A percentile compares a stretch with the other conserved stretches of the same genome.
Evolutionary conservation across 1,140 invertebrate genomes (phyloP).

Genomic region (Pantala flavescens): DNA sequence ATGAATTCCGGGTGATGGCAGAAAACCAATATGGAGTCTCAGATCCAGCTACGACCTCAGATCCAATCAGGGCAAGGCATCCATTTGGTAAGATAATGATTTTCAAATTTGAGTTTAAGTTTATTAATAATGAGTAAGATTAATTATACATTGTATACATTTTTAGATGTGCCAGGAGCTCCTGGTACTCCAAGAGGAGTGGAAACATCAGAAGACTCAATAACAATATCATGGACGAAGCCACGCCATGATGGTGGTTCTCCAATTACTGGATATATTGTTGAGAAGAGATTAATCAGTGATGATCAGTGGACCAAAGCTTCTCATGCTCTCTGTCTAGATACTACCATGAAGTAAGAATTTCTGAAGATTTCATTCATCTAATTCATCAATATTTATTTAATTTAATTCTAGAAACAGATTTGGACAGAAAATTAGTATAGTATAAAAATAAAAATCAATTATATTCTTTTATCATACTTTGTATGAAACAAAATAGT

Average conservation of each 20-base stretch:
- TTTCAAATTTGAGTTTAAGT: conserved; percentile 14
- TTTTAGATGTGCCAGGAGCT: conserved; percentile 68
- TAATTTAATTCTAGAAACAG: too few relatives aligned
- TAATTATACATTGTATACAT: not conserved
- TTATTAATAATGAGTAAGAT: conserved; percentile 17
- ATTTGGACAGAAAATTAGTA: not conserved
- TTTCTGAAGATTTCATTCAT: not conserved
- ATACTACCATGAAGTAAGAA: conserved; percentile 56
- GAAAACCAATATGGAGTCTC: conserved; percentile 95
- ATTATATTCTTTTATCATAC: too few relatives aligned
- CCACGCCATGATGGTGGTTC: conserved; percentile 88
- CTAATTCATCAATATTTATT: too few relatives aligned
- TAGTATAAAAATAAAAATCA: too few relatives aligned
- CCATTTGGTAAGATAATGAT: conserved; percentile 69
- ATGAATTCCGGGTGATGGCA: conserved; percentile 96
- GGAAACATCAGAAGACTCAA: conserved; percentile 85
- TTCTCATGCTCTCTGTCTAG: conserved; percentile 67
- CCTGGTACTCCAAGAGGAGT: conserved; percentile 77
- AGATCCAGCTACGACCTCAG: conserved; percentile 76
- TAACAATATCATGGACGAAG: conserved; percentile 87
- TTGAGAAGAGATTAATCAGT: conserved; percentile 82
- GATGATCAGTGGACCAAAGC: conserved; percentile 89
- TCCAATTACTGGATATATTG: conserved; percentile 79
- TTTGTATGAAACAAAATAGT: too few relatives aligned
- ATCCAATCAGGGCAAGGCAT: conserved; percentile 87